Evolutionary conservation across 2,888 invertebrate species (phyloP).

Genomic region (Malthinus seriepunctatus): DNA sequence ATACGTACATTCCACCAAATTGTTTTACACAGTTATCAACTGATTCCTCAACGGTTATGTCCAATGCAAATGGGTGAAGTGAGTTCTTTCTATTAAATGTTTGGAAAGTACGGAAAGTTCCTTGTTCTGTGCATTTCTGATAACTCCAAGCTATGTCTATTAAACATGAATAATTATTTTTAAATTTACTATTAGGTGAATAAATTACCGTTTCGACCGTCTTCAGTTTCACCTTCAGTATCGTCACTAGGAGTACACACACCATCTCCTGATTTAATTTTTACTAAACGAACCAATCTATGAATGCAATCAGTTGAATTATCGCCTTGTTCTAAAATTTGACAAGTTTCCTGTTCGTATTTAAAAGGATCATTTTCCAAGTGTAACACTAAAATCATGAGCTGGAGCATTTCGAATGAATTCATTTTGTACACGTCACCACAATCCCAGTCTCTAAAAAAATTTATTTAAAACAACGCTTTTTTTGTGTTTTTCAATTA

Average conservation of each 20-base stretch:
- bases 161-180: too few species aligned
- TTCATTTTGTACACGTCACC: constrained; percentile 12
- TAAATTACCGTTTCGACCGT: background rate
- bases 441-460: constrained; percentile 15
- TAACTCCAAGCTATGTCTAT: background rate
- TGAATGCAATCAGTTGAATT: background rate
- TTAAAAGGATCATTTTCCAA: background rate
- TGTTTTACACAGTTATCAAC: background rate
- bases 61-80: constrained; percentile 2
- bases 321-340: background rate
- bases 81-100: background rate
- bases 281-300: background rate
- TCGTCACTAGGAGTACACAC: background rate
- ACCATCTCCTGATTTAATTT: background rate
- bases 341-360: background rate
- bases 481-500: background rate
- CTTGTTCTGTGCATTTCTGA: constrained; percentile 5
- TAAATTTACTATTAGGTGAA: too few species aligned
- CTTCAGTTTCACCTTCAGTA: too few species aligned
- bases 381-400: background rate
- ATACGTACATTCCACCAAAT: background rate
- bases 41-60: background rate
- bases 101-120: constrained; percentile 1
- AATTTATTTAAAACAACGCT: background rate
- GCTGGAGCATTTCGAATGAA: background rate